Percentiles rank a stretch among this genome's conserved stretches.
phyloP scores from a whole-genome alignment of 2,888 invertebrate species.

The Thalpophila matura region DNA sequence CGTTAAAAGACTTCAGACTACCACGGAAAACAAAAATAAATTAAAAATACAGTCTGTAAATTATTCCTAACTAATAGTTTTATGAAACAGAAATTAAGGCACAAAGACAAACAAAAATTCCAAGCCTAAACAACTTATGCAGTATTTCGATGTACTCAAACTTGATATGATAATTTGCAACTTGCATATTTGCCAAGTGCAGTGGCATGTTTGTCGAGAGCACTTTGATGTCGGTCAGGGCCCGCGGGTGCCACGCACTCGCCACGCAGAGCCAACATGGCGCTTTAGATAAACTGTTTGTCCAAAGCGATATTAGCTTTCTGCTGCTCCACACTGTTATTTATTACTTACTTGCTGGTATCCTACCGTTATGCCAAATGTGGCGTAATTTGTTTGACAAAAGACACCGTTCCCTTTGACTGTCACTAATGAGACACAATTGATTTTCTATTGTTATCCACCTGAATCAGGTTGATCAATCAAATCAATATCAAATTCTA shows the following conservation, averaged over 20 bases:
- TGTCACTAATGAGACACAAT: no score
- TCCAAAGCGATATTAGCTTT: conserved; percentile 79
- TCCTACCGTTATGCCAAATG: conserved; percentile 6
- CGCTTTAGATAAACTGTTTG: conserved; percentile 78
- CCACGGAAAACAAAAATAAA: no score
- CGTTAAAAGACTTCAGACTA: not conserved
- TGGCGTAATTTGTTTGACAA: conserved; percentile 7
- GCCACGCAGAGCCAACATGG: conserved; percentile 57
- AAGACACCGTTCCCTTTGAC: not conserved
- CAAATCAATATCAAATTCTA: not conserved
- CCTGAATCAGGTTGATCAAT: no score
- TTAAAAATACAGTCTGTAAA: not conserved
- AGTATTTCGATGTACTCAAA: conserved; percentile 10
- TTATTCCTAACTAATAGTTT: not conserved
- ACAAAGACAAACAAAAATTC: not conserved
- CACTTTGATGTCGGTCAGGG: conserved; percentile 77
- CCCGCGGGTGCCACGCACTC: conserved; percentile 71
- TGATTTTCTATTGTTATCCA: no score
- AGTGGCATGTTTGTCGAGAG: conserved; percentile 65
- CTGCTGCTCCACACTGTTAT: conserved; percentile 64
- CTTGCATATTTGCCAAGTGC: conserved; percentile 62
- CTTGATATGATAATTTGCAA: conserved; percentile 39
- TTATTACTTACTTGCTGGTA: conserved; percentile 54
- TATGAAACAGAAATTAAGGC: not conserved
- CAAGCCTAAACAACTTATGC: not conserved